phyloP scores from a whole-genome alignment of 2,888 invertebrate species.

The Aphodius granarius region DNA sequence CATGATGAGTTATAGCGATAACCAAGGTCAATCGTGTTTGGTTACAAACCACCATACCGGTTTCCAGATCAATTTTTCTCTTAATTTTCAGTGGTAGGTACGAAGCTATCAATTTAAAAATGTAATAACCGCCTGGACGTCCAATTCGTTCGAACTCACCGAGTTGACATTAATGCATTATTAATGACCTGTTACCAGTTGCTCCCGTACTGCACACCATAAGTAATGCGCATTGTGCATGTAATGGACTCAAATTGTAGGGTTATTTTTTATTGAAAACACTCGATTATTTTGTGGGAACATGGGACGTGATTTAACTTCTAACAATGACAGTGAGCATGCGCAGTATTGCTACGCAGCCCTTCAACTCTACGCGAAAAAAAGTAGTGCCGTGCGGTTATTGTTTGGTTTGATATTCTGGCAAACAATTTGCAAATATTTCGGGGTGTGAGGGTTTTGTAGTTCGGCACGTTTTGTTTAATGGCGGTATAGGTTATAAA shows the following conservation, averaged over 20 bases:
- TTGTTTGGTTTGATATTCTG: not conserved
- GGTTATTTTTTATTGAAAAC: not conserved
- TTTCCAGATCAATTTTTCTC: conserved; percentile 1
- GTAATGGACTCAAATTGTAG: not conserved
- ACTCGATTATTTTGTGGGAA: not conserved
- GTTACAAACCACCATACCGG: not conserved
- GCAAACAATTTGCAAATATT: not conserved
- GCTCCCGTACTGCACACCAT: not conserved
- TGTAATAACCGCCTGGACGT: conserved; percentile 3
- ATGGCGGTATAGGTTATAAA: conserved; percentile 23
- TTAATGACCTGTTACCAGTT: conserved; percentile 13
- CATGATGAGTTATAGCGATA: no score
- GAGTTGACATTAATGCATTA: conserved; percentile 13
- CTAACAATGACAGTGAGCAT: no score
- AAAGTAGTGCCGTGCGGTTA: no score
- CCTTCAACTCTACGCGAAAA: no score
- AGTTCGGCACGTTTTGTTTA: conserved; percentile 25
- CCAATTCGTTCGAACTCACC: conserved; percentile 5
- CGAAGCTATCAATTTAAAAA: conserved; percentile 11
- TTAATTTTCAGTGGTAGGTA: conserved; percentile 7
- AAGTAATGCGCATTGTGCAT: not conserved
- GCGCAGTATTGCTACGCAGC: no score
- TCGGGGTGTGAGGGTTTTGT: conserved; percentile 2
- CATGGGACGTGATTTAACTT: not conserved
- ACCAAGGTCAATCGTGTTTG: no score